A percentile compares a stretch with the other conserved stretches of the same genome.
Evolutionary conservation across 2,888 invertebrate species (phyloP).

Genomic region (Trachelus stipa): DNA sequence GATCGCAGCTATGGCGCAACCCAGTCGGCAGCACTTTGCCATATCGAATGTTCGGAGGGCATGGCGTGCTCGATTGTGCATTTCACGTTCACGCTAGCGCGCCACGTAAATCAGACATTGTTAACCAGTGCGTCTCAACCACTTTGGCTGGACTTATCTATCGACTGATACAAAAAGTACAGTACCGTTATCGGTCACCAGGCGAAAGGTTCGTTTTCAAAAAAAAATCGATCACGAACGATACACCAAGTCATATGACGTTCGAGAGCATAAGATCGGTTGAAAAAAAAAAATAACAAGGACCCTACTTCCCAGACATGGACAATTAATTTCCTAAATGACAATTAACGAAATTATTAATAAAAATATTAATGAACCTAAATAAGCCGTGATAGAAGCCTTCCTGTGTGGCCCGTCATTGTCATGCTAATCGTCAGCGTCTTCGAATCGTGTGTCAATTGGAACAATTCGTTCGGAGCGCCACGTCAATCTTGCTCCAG

Average conservation of each 20-base stretch:
- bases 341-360: conserved; percentile 62
- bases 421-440: conserved; percentile 44
- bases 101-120: conserved; percentile 32
- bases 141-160: neutral
- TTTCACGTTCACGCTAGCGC: conserved; percentile 26
- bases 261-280: neutral
- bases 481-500: conserved; percentile 3
- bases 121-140: conserved; percentile 27
- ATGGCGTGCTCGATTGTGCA: conserved; percentile 24
- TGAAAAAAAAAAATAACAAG: conserved; percentile 3
- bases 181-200: neutral
- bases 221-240: neutral
- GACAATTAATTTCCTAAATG: conserved; percentile 59
- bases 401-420: conserved; percentile 62
- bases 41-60: conserved; percentile 11
- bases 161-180: neutral
- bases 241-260: neutral
- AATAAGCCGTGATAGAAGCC: conserved; percentile 61
- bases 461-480: conserved; percentile 39
- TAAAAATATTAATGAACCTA: conserved; percentile 60
- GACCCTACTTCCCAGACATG: conserved; percentile 49
- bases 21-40: neutral
- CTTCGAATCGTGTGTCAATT: conserved; percentile 54
- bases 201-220: neutral
- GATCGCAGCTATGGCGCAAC: conserved; percentile 30